Evolutionary conservation across 2,888 invertebrate genomes (phyloP), one percentile per base, ranked within the genome.

Genomic region (Epistrophella euchroma): DNA sequence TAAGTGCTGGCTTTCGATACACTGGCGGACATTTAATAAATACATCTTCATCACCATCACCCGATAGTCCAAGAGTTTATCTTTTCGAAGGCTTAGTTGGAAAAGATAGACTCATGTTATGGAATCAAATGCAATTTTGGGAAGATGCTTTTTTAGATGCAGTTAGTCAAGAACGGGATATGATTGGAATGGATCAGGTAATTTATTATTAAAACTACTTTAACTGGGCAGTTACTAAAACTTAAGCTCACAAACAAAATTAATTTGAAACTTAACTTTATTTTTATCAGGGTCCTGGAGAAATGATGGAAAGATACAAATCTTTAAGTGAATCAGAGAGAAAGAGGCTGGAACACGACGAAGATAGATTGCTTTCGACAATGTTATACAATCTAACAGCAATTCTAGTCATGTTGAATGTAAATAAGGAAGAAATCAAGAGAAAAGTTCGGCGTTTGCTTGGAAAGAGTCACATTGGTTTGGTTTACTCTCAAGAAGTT

Each of bases 111-210:
- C 96, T 97, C 2, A 95, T 95, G 75, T 93, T 99, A 37, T 99
- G 99, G 99, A 99, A 99, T 93, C 98, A 99, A 94, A 98, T 98
- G 97, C 98, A 98, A 91, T 99, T 99, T 93, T 99, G 99, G 99
- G 99, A 99, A 92, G 99, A 99, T 91, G 97, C 98, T 0, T 99
- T 99, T 91, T 93, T 99, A 75, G 99, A 99, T 93, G 98, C 99
- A 0, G 99, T 99, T 2, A 95, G 95, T 9, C 99, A 99, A 92
- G 99, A 99, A 91, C 94, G 99, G 25, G 99, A 99, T 91, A 98
- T 99, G 95, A 97, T 99, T 89, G 98, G 99, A 73, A 99, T 99
- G 99, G 99, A 99, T 93, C 99, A 99, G 92, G 94, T 17, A 9
- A n/a, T n/a, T n/a, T n/a, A n/a, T n/a, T n/a, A n/a, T n/a, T n/a